These are phyloP conservation scores for Empis livida DNA, from an alignment of 2,888 invertebrate species.

Conservation along the genomic window DNA sequence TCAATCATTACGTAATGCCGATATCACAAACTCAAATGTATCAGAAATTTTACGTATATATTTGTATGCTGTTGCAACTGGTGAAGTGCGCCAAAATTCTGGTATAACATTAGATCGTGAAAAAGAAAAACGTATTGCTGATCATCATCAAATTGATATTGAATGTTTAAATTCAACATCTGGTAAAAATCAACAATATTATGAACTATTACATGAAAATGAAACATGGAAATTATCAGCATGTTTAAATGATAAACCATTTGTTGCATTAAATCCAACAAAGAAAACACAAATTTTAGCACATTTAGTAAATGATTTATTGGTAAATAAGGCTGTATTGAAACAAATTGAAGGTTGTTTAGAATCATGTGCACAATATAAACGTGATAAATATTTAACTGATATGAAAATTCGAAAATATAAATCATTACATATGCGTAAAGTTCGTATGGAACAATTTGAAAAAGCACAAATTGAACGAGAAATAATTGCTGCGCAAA, in stretches of 20 bases:
- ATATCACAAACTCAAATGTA: constrained; percentile 81
- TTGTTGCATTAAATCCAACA: constrained; percentile 71
- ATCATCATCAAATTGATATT: constrained; percentile 65
- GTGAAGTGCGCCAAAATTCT: constrained; percentile 68
- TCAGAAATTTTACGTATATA: constrained; percentile 88
- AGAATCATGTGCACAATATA: constrained; percentile 73
- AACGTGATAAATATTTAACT: constrained; percentile 82
- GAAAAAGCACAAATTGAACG: constrained; percentile 41
- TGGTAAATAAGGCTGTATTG: constrained; percentile 83
- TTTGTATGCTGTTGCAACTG: constrained; percentile 77
- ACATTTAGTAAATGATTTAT: constrained; percentile 86
- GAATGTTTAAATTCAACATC: constrained; percentile 43
- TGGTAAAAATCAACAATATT: constrained; percentile 67
- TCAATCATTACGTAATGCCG: constrained; percentile 77
- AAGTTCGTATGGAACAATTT: constrained; percentile 58
- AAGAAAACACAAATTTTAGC: constrained; percentile 80
- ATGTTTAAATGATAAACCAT: constrained; percentile 69
- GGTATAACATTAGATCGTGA: constrained; percentile 72
- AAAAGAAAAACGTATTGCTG: constrained; percentile 64
- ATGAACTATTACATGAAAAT: constrained; percentile 63
- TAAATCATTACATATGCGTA: constrained; percentile 56
- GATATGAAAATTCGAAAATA: constrained; percentile 88
- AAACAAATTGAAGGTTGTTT: constrained; percentile 80
- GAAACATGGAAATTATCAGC: constrained; percentile 68
- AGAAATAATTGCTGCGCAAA: constrained; percentile 30